Conservation (phyloP, 2,888 invertebrate species). For the Oscheius sp. region DNA sequence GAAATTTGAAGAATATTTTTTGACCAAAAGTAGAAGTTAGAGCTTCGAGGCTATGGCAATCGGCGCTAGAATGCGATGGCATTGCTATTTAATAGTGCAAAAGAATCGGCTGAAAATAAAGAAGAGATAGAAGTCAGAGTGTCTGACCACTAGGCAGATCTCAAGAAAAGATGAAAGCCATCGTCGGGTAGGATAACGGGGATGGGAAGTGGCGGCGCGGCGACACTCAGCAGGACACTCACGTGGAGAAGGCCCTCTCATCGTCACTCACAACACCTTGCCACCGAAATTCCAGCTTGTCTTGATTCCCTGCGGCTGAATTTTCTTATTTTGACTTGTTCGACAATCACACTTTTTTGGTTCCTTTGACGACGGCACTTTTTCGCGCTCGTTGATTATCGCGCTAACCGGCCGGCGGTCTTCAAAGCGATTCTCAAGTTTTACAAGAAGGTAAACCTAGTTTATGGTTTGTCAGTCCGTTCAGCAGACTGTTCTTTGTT, state of each 20-base stretch:
- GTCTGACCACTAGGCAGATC: neutral
- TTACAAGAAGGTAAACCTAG: neutral
- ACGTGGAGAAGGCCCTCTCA: constrained; percentile 29
- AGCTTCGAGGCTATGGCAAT: no score
- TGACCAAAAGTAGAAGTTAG: neutral
- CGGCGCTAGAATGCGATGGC: no score
- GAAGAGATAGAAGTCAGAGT: neutral
- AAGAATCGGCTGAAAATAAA: neutral
- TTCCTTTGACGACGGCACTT: constrained; percentile 11
- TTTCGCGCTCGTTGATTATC: constrained; percentile 18
- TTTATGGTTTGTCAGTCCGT: neutral
- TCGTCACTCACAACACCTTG: constrained; percentile 29
- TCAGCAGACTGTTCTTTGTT: neutral
- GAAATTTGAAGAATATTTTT: neutral
- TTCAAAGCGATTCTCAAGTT: neutral
- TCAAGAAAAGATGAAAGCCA: constrained; percentile 22
- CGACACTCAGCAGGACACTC: constrained; percentile 31
- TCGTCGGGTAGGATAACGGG: constrained; percentile 25
- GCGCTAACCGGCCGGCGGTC: neutral
- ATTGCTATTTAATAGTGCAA: no score
- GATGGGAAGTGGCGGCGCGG: constrained; percentile 28
- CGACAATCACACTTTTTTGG: neutral
- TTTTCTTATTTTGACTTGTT: neutral
- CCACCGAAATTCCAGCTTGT: constrained; percentile 15
- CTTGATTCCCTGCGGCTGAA: neutral